A percentile compares a stretch with the other conserved stretches of the same genome.
Evolutionary conservation across 2,113 vertebrate genomes (phyloP).

Genomic region (Ophiodon elongatus): DNA sequence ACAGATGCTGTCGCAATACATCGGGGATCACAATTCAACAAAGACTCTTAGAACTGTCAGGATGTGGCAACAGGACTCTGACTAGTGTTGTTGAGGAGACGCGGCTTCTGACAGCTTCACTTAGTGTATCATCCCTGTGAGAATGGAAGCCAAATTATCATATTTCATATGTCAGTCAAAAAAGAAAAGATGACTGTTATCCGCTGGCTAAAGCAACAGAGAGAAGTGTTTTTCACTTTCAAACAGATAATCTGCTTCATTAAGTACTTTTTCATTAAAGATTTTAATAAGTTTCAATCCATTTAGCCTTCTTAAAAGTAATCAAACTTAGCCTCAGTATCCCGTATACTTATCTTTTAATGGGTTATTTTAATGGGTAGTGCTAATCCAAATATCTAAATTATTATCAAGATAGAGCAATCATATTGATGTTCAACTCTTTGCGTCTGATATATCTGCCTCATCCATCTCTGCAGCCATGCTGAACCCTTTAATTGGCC

Average conservation of each 20-base stretch:
- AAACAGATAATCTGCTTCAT: conserved; percentile 65
- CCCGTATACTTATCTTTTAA: conserved; percentile 79
- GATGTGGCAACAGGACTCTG: conserved; percentile 64
- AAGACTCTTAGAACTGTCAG: conserved; percentile 74
- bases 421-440: conserved; percentile 62
- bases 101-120: conserved; percentile 59
- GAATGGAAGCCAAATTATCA: conserved; percentile 53
- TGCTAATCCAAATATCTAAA: conserved; percentile 82
- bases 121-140: conserved; percentile 49
- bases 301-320: conserved; percentile 69
- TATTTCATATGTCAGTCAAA: conserved; percentile 68
- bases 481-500: conserved; percentile 57
- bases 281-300: conserved; percentile 71
- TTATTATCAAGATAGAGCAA: conserved; percentile 74
- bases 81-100: conserved; percentile 40
- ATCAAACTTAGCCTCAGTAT: conserved; percentile 63
- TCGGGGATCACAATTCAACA: conserved; percentile 79
- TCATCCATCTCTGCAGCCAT: conserved; percentile 56
- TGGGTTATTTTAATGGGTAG: conserved; percentile 71
- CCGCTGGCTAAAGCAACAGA: conserved; percentile 42
- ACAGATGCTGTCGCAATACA: conserved; percentile 80
- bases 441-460: conserved; percentile 57
- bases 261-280: conserved; percentile 69
- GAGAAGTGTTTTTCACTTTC: conserved; percentile 61
- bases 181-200: conserved; percentile 45